A percentile compares a stretch with the other conserved stretches of the same genome.
phyloP scores from a whole-genome alignment of 2,888 invertebrate species.

The Trachelus troglodyta region DNA sequence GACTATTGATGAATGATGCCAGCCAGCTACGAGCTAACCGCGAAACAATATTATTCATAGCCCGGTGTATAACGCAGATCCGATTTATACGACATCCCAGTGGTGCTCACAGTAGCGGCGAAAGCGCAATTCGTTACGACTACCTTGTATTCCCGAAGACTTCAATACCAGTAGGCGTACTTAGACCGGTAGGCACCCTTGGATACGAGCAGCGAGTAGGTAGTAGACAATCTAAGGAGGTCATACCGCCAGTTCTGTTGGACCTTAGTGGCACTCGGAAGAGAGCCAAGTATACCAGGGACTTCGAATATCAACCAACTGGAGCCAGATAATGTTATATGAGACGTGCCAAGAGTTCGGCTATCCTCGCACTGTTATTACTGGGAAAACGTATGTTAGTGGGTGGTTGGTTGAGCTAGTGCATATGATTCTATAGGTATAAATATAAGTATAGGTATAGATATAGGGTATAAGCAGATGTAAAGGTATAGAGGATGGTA shows the following conservation, averaged over 20 bases:
- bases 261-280: neutral
- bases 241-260: neutral
- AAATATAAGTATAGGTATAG: neutral
- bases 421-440: neutral
- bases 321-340: neutral
- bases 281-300: neutral
- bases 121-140: neutral
- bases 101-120: neutral
- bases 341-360: neutral
- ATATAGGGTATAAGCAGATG: neutral
- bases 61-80: constrained; percentile 20
- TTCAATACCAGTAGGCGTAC: neutral
- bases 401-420: neutral
- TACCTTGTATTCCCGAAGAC: neutral
- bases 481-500: neutral
- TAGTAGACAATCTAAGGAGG: neutral
- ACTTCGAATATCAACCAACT: neutral
- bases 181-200: neutral
- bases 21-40: constrained; percentile 29
- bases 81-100: constrained; percentile 7
- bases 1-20: constrained; percentile 44
- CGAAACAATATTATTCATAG: constrained; percentile 40
- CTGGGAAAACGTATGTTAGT: neutral
- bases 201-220: neutral
- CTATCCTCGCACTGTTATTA: neutral